Conservation (phyloP, 2,113 vertebrate genomes). For the Bagarius yarrelli region DNA sequence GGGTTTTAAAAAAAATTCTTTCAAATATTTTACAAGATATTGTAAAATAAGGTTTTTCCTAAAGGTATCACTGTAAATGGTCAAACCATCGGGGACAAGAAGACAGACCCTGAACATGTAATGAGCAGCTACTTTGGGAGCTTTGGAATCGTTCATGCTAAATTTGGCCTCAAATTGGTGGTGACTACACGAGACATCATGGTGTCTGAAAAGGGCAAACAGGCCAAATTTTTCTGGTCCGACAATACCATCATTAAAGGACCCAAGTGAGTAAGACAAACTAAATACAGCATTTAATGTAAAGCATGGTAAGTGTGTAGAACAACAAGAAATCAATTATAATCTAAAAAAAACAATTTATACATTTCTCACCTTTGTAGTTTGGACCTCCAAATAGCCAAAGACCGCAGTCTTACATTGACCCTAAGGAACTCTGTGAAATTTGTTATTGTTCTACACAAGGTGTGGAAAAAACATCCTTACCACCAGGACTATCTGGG, state of each 20-base stretch:
- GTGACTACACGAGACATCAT: constrained; percentile 79
- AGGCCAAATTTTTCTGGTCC: constrained; percentile 77
- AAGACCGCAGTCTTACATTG: constrained; percentile 75
- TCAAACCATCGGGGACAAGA: constrained; percentile 85
- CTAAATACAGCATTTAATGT: neutral
- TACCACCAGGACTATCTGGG: constrained; percentile 85
- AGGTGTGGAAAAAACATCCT: constrained; percentile 84
- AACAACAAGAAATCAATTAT: neutral
- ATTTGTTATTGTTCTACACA: constrained; percentile 88
- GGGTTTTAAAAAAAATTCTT: neutral
- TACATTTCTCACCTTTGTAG: constrained; percentile 61
- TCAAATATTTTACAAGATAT: too few relatives aligned
- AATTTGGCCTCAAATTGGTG: constrained; percentile 73
- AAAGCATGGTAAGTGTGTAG: neutral
- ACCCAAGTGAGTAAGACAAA: constrained; percentile 69
- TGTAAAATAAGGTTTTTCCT: neutral
- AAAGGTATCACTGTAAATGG: constrained; percentile 88
- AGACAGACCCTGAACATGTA: constrained; percentile 58
- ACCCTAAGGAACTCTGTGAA: constrained; percentile 78
- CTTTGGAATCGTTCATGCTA: constrained; percentile 80
- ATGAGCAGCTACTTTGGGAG: constrained; percentile 85
- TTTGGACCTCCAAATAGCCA: constrained; percentile 77
- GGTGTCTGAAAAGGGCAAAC: constrained; percentile 68
- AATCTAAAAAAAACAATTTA: too few relatives aligned
- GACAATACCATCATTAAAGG: constrained; percentile 70